phyloP scores from a whole-genome alignment of 2,888 invertebrate species.

The Ornithoptera priamus region DNA sequence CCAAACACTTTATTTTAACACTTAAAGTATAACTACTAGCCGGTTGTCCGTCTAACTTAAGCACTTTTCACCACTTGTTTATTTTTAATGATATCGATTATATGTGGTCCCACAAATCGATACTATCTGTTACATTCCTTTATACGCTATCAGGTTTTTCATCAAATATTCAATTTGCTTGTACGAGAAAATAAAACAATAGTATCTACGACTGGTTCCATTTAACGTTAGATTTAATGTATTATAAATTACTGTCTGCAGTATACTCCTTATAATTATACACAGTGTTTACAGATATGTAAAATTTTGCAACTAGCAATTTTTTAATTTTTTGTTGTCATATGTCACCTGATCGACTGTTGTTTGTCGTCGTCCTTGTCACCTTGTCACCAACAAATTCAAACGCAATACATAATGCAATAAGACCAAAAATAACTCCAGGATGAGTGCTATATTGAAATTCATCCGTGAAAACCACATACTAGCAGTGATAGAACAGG shows the following conservation, averaged over 20 bases:
- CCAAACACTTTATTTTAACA: constrained; percentile 6
- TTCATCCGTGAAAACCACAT: constrained; percentile 85
- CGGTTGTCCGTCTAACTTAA: constrained; percentile 12
- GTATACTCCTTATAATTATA: background rate
- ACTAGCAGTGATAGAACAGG: constrained; percentile 83
- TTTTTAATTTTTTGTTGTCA: constrained; percentile 32
- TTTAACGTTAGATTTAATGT: too few species aligned
- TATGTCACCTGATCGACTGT: constrained; percentile 35
- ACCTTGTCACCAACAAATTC: constrained; percentile 48
- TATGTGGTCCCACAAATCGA: constrained; percentile 37
- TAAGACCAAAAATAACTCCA: constrained; percentile 56
- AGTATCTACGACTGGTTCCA: too few species aligned
- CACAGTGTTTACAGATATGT: background rate
- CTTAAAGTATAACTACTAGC: constrained; percentile 1
- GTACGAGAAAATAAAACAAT: too few species aligned
- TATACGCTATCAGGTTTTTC: constrained; percentile 26
- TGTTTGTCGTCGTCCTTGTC: constrained; percentile 45
- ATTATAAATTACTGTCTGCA: too few species aligned
- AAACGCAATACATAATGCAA: constrained; percentile 65
- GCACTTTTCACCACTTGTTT: constrained; percentile 34
- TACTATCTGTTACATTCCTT: constrained; percentile 38
- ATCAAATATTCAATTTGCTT: too few species aligned
- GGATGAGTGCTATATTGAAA: constrained; percentile 84
- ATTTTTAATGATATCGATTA: constrained; percentile 39
- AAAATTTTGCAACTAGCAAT: constrained; percentile 26